A percentile compares a stretch with the other conserved stretches of the same genome.
Conservation (phyloP, 2,113 vertebrate species). For the Platycercus adscitus region DNA sequence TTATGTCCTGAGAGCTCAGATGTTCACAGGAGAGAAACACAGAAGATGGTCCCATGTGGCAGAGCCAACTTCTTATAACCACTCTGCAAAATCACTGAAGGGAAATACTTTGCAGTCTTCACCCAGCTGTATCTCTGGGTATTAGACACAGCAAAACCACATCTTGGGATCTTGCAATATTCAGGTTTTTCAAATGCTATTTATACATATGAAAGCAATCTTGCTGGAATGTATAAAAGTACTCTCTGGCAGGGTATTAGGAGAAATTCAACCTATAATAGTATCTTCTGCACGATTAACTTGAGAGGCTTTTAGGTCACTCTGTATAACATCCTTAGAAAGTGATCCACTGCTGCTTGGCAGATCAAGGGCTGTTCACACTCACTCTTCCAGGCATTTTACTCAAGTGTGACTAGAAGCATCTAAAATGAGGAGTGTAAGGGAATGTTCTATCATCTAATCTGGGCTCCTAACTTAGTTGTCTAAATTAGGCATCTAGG, state of each 20-base stretch:
- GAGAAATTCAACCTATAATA: neutral
- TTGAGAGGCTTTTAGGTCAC: neutral
- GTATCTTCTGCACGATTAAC: neutral
- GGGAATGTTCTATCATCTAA: neutral
- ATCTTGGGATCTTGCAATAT: neutral
- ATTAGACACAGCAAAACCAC: neutral
- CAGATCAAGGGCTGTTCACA: neutral
- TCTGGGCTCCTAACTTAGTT: neutral
- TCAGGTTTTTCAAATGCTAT: neutral
- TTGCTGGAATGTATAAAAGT: neutral
- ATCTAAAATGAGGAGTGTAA: neutral
- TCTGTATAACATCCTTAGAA: neutral
- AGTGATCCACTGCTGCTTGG: neutral
- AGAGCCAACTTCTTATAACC: constrained; percentile 9
- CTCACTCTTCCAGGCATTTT: neutral
- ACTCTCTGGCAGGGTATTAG: neutral
- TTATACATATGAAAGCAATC: neutral
- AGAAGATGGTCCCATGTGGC: neutral
- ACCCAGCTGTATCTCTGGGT: neutral
- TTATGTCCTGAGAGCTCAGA: constrained; percentile 27
- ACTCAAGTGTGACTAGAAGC: neutral
- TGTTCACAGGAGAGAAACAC: neutral
- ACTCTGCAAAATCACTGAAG: neutral
- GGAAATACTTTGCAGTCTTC: neutral
- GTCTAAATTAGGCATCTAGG: neutral